Evolutionary conservation across 2,888 invertebrate genomes (phyloP).

Genomic region (Tricholauxania praeusta): DNA sequence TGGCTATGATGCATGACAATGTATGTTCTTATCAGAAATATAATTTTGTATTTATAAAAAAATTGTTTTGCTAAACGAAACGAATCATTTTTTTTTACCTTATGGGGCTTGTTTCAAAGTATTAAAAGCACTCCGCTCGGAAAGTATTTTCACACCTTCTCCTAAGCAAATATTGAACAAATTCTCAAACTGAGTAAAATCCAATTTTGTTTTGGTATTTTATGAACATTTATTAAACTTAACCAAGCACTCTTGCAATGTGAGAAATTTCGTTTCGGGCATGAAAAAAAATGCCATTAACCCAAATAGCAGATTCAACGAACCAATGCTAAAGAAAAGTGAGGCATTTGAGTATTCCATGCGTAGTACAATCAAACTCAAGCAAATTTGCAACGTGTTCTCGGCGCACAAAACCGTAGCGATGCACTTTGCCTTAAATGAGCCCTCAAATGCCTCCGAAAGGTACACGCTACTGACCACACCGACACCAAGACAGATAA

Average conservation of each 20-base stretch:
- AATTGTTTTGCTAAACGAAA: no score
- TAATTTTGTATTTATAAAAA: no score
- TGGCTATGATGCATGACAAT: no score
- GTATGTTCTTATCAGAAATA: no score
- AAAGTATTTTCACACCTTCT: no score
- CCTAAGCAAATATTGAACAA: no score
- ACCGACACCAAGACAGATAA: conserved; percentile 59
- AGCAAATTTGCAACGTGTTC: conserved; percentile 56
- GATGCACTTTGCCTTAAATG: conserved; percentile 57
- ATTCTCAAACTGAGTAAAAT: no score
- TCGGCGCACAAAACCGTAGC: conserved; percentile 56
- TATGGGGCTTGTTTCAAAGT: no score
- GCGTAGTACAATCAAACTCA: conserved; percentile 52
- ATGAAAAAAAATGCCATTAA: conserved; percentile 56
- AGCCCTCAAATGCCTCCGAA: conserved; percentile 60
- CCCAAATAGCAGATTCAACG: conserved; percentile 55
- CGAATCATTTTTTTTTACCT: no score
- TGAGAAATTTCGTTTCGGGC: conserved; percentile 60
- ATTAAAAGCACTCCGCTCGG: no score
- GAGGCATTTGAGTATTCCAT: conserved; percentile 49
- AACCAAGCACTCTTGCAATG: conserved; percentile 58
- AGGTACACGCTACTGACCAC: conserved; percentile 59
- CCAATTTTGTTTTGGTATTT: no score
- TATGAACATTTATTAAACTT: conserved; percentile 53
- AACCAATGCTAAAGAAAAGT: conserved; percentile 59